A percentile compares a stretch with the other conserved stretches of the same genome.
Conservation (phyloP, 2,797 vertebrate species). For the Gymnoscopelus braueri region DNA sequence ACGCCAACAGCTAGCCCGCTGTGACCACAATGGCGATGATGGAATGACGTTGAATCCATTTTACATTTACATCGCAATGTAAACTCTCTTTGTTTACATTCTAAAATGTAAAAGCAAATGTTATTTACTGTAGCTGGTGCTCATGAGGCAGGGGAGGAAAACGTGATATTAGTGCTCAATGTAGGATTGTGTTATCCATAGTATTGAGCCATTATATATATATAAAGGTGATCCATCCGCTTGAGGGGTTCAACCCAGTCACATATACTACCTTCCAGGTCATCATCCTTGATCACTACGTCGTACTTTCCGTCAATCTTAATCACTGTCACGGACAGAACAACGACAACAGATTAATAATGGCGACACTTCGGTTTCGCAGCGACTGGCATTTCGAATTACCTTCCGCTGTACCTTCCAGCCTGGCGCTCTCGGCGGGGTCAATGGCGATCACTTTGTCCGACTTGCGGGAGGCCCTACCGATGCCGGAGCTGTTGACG, state of each 20-base stretch:
- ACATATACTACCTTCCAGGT: constrained; percentile 88
- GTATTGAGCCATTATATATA: neutral
- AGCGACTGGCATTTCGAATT: constrained; percentile 16
- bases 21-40: no score
- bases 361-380: no score
- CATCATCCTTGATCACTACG: constrained; percentile 86
- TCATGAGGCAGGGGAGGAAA: constrained; percentile 2
- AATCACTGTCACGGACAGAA: constrained; percentile 82
- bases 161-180: constrained; percentile 36
- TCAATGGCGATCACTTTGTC: constrained; percentile 89
- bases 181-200: neutral
- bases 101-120: constrained; percentile 3
- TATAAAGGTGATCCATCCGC: no score
- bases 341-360: constrained; percentile 14
- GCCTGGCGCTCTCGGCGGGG: constrained; percentile 81
- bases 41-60: neutral
- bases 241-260: no score
- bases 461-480: constrained; percentile 88
- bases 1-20: no score
- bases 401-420: constrained; percentile 86
- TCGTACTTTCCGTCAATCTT: constrained; percentile 86
- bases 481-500: constrained; percentile 90
- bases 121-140: neutral
- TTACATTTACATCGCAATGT: neutral
- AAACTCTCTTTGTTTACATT: neutral